phyloP scores from a whole-genome alignment of 2,797 vertebrate genomes.

The Notoglanidium macrostoma region DNA sequence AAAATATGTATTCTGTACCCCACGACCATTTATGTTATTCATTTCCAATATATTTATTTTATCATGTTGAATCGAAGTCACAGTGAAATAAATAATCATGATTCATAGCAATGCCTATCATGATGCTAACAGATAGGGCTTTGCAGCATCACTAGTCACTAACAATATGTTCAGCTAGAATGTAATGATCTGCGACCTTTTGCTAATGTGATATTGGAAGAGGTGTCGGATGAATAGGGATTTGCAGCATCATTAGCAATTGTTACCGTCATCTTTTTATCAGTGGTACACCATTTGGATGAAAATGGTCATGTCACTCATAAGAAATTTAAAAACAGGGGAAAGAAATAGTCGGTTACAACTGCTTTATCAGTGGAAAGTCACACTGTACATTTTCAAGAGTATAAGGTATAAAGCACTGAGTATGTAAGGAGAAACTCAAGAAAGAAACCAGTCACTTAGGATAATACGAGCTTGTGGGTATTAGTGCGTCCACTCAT shows the following conservation, averaged over 20 bases:
- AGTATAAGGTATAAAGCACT: background rate
- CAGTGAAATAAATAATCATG: background rate
- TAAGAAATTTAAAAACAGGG: background rate
- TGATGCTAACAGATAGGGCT: background rate
- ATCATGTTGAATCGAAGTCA: background rate
- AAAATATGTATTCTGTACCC: background rate
- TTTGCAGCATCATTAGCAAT: conserved; percentile 7
- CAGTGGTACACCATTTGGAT: background rate
- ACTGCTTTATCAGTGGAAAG: background rate
- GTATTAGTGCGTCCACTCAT: background rate
- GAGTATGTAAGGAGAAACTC: background rate
- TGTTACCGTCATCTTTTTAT: background rate
- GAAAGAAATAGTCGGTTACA: background rate
- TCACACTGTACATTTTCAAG: background rate
- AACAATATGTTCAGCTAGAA: conserved; percentile 18
- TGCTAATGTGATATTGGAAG: conserved; percentile 2
- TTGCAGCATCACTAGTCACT: background rate
- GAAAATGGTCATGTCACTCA: background rate
- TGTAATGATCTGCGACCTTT: conserved; percentile 9
- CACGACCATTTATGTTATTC: no score
- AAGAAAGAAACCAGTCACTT: background rate
- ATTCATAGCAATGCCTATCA: background rate
- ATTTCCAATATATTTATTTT: background rate
- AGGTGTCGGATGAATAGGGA: background rate
- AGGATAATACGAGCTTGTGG: background rate